Base-by-base conservation (phyloP, 2,888 invertebrate species). In the Ditylenchus weischeri region DNA sequence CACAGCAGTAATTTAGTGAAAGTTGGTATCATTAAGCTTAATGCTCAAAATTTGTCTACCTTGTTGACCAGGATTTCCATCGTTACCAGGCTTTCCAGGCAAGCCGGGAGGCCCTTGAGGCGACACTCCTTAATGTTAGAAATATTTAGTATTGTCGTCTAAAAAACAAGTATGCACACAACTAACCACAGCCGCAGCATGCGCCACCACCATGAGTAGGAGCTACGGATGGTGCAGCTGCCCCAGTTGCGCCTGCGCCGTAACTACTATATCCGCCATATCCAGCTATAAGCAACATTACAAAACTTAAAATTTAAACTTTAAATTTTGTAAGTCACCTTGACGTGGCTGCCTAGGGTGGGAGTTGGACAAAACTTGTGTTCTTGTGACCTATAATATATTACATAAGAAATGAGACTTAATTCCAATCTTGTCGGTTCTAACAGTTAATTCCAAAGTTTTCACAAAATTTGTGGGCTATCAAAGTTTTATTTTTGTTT, bases 41-140 rank as follows among this genome's bases (percentile, higher is more conserved):
- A 8, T 43, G 43, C n/a, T n/a, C n/a, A n/a, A n/a, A n/a, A n/a
- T n/a, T n/a, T n/a, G n/a, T 15, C 8, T 13, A 43, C 43, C 43
- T 43, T 43, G 43, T 19, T 70, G 72, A 21, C 78, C 78, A 47
- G 78, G 74, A 19, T 62, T 58, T 51, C 78, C 78, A 21, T 78
- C 78, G 57, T 71, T 62, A 11, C 64, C 64, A 29, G 50, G 19
- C 5, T 58, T 10, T 48, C 77, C 77, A 65, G 75, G 75, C 21
- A 64, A 48, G 43, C 77, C 77, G 50, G 77, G 76, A n/a, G 66
- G 69, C 23, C 76, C 64, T 19, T 57, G 64, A n/a, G 64, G 64
- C 13, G 64, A 64, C 13, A 64, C 64, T 29, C 64, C 43, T 43
- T 13, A 43, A 43, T 15, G 15, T 15, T 15, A 10, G 1, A 43